Evolutionary conservation across 2,797 vertebrate genomes (phyloP), one percentile per base, ranked within the genome.

Genomic region (Clarias fuscus): DNA sequence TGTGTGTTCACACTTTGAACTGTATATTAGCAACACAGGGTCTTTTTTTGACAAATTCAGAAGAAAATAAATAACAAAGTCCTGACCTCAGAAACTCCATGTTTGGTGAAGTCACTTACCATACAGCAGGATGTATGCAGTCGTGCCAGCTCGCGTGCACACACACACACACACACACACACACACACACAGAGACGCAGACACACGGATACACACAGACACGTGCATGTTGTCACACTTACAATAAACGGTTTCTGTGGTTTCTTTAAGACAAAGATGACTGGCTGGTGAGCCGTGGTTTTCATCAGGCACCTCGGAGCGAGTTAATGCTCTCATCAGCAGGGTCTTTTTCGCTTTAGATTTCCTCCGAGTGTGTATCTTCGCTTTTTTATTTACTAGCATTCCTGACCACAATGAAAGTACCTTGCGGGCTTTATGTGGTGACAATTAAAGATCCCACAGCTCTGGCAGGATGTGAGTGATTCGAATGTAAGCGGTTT

Each of bases 361-460:
- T 81, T 53, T 56, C 18, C 76, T 82, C 62, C 22, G 30, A 68
- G 76, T 48, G 15, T 75, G 15, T 75, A 85, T 83, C 59, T 53
- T 62, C 61, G 48, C 72, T 76, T 62, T 37, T 43, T 75, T 79
- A 87, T 89, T 88, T 88, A 62, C 88, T 87, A 87, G 87, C 87
- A 90, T 83, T 83, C 24, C 70, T 89, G 88, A 92, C 90, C 91
- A 92, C 91, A 92, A 37, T 86, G 84, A 92, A 94, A 95, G 91
- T 91, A 93, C 92, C 91, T 88, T 92, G 90, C 89, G 90, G 91
- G 83, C 67, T 91, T 80, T 59, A 76, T 89, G 90, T 76, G 88
- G 90, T 88, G 76, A 84, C 67, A 84, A 86, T 65, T 87, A 78
- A 89, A 83, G 76, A 90, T 89, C 84, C 88, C 86, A 85, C 89